A percentile compares a stretch with the other conserved stretches of the same genome.
Conservation (phyloP, 2,888 invertebrate genomes). For the Baronia brevicornis region DNA sequence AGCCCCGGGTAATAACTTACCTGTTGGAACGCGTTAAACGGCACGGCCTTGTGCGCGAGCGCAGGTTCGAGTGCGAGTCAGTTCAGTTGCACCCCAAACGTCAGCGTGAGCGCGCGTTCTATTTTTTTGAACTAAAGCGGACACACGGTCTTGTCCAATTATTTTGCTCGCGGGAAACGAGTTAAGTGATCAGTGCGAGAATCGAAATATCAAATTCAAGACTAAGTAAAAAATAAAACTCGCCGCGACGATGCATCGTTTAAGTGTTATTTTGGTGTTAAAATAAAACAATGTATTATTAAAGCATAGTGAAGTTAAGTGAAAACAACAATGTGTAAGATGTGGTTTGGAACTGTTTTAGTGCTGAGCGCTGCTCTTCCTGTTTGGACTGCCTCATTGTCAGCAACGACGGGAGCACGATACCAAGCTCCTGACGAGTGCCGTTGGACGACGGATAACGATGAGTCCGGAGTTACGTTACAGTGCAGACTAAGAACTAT, state of each 20-base stretch:
- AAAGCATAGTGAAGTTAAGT: constrained; percentile 50
- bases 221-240: constrained; percentile 24
- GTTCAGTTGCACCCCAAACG: constrained; percentile 74
- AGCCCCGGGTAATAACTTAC: constrained; percentile 53
- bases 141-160: constrained; percentile 69
- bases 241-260: constrained; percentile 37
- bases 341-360: constrained; percentile 54
- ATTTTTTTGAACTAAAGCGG: constrained; percentile 40
- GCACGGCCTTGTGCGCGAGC: constrained; percentile 78
- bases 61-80: constrained; percentile 66
- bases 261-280: constrained; percentile 53
- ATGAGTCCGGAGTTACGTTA: constrained; percentile 80
- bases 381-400: constrained; percentile 63
- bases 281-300: constrained; percentile 57
- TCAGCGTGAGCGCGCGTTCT: constrained; percentile 61
- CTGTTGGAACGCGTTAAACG: constrained; percentile 78
- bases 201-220: constrained; percentile 49
- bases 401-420: constrained; percentile 73
- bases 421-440: constrained; percentile 89
- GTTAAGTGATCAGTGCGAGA: constrained; percentile 70
- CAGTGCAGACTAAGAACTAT: constrained; percentile 85
- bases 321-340: constrained; percentile 58
- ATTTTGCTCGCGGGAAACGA: constrained; percentile 71
- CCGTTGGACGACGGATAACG: constrained; percentile 83
- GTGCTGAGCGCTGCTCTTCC: constrained; percentile 58